phyloP scores from a whole-genome alignment of 2,113 vertebrate genomes.

The Alligator mississippiensis region DNA sequence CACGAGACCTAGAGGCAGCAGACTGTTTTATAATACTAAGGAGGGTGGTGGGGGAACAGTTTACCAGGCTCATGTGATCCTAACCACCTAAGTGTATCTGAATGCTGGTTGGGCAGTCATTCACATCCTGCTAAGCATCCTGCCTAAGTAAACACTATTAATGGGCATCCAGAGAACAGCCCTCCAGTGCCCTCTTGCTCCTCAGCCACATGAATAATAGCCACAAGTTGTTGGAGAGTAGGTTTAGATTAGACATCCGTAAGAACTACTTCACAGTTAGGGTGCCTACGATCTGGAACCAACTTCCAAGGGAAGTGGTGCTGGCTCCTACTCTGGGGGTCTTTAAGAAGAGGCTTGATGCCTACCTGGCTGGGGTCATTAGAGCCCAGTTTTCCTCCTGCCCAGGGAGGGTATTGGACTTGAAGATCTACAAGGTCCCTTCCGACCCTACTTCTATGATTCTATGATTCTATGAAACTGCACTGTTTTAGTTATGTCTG shows the following conservation, averaged over 20 bases:
- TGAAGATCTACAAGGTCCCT: too few species aligned
- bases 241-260: too few species aligned
- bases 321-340: too few species aligned
- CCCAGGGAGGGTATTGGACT: too few species aligned
- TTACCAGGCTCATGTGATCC: not conserved
- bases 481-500: constrained; percentile 46
- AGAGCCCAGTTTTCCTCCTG: too few species aligned
- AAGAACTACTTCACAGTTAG: too few species aligned
- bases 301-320: too few species aligned
- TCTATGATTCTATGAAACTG: not conserved
- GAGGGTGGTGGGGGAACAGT: not conserved
- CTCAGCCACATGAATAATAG: not conserved
- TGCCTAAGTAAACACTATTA: constrained; percentile 56
- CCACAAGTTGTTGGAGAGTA: too few species aligned
- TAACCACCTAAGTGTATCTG: not conserved
- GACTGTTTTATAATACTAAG: not conserved
- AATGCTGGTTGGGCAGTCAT: not conserved
- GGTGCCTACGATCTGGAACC: too few species aligned
- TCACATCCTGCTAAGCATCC: constrained; percentile 4
- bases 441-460: too few species aligned
- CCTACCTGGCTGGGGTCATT: too few species aligned
- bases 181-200: not conserved
- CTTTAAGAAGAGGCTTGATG: too few species aligned
- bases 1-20: not conserved
- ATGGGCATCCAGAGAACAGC: not conserved